These are phyloP conservation scores for Drosophila robusta DNA, from an alignment of 2,888 invertebrate genomes.

Conservation along the genomic window DNA sequence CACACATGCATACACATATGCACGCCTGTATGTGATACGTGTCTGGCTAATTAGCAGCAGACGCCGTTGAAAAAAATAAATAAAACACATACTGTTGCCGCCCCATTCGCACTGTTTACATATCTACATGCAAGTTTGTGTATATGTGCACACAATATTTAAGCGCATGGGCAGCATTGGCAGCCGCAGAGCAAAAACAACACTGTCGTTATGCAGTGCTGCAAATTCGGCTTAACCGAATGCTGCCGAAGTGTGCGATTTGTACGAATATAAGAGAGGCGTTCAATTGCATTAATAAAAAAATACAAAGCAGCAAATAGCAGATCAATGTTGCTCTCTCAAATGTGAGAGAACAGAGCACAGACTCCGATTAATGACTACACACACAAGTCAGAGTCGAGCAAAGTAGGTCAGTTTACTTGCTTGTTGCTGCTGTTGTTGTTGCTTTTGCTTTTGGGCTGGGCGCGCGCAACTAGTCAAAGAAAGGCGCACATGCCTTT, in stretches of 20 bases:
- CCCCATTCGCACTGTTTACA: constrained; percentile 1
- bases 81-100: constrained; percentile 17
- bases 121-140: background rate
- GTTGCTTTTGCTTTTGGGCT: constrained; percentile 20
- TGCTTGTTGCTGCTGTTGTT: constrained; percentile 31
- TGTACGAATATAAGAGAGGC: background rate
- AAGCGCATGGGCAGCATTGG: constrained; percentile 33
- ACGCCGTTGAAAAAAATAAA: constrained; percentile 14
- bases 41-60: constrained; percentile 61
- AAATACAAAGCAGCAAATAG: constrained; percentile 18
- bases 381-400: constrained; percentile 33
- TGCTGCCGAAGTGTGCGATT: constrained; percentile 1
- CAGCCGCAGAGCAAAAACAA: constrained; percentile 7
- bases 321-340: constrained; percentile 26
- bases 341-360: constrained; percentile 16
- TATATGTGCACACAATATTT: background rate
- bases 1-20: background rate
- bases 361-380: constrained; percentile 41
- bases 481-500: constrained; percentile 3
- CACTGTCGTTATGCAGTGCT: constrained; percentile 27
- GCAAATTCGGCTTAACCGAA: constrained; percentile 13
- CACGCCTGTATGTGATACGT: constrained; percentile 36
- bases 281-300: constrained; percentile 28
- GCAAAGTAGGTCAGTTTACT: constrained; percentile 72
- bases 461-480: constrained; percentile 40